These are phyloP conservation scores for Mustelus asterias DNA, from an alignment of 2,113 vertebrate species.

Conservation along the genomic window DNA sequence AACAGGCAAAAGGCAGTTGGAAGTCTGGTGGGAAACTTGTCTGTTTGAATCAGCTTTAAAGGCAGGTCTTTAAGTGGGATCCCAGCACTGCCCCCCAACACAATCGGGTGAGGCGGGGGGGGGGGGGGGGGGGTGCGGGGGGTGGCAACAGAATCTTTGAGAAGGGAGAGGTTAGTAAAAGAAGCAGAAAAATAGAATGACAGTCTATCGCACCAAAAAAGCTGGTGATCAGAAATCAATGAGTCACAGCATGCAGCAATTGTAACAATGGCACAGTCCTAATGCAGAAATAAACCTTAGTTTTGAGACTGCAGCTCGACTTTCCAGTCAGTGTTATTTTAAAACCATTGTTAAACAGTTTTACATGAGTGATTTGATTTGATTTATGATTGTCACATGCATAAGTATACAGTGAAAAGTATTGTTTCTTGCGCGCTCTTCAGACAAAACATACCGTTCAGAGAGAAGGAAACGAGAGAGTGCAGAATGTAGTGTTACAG, in stretches of 20 bases:
- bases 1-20: not conserved
- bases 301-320: not conserved
- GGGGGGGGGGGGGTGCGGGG: too few species aligned
- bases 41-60: not conserved
- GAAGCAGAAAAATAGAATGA: not conserved
- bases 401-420: too few species aligned
- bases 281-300: not conserved
- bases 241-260: not conserved
- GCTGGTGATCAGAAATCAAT: not conserved
- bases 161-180: not conserved
- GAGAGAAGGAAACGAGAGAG: too few species aligned
- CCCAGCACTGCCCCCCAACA: not conserved
- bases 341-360: not conserved
- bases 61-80: not conserved
- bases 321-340: not conserved
- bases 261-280: too few species aligned
- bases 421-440: too few species aligned
- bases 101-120: too few species aligned
- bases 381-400: too few species aligned
- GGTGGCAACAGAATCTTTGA: not conserved
- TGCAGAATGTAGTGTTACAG: too few species aligned
- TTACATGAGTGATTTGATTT: not conserved
- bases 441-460: too few species aligned
- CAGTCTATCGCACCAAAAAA: not conserved
- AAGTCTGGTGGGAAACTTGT: not conserved